A percentile compares a stretch with the other conserved stretches of the same genome.
Conservation (phyloP, 2,888 invertebrate species). For the Stictocephala bisonia region DNA sequence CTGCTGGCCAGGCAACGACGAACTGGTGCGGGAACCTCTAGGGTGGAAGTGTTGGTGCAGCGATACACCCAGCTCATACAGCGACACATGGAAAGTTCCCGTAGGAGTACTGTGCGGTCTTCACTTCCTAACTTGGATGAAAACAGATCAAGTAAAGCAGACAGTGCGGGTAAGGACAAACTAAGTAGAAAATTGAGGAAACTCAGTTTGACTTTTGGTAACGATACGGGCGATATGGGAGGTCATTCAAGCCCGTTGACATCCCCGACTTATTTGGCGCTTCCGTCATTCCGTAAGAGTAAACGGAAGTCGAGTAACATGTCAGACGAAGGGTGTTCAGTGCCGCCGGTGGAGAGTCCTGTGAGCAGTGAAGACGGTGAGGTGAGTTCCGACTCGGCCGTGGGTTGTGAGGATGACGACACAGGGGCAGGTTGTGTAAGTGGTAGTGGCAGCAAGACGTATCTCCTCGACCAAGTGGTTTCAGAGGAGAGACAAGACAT, state of each 20-base stretch:
- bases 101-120: constrained; percentile 17
- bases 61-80: constrained; percentile 35
- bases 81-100: constrained; percentile 36
- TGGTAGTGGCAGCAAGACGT: constrained; percentile 1
- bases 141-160: constrained; percentile 4
- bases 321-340: constrained; percentile 48
- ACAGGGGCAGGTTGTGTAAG: not conserved
- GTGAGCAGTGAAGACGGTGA: constrained; percentile 31
- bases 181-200: constrained; percentile 36
- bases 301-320: constrained; percentile 40
- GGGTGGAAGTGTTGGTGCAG: constrained; percentile 40
- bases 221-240: constrained; percentile 36
- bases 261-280: constrained; percentile 43
- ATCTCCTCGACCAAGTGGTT: constrained; percentile 20
- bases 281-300: constrained; percentile 38
- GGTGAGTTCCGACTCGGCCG: constrained; percentile 44
- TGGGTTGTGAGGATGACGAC: constrained; percentile 46
- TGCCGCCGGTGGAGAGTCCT: constrained; percentile 21
- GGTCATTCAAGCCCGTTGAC: not conserved
- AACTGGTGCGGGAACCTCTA: constrained; percentile 28
- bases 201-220: constrained; percentile 34
- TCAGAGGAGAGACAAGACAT: constrained; percentile 14
- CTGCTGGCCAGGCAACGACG: not conserved
- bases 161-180: constrained; percentile 22
- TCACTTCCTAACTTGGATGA: constrained; percentile 36